phyloP scores from a whole-genome alignment of 1,140 invertebrate species.

The Luehdorfia chinensis region DNA sequence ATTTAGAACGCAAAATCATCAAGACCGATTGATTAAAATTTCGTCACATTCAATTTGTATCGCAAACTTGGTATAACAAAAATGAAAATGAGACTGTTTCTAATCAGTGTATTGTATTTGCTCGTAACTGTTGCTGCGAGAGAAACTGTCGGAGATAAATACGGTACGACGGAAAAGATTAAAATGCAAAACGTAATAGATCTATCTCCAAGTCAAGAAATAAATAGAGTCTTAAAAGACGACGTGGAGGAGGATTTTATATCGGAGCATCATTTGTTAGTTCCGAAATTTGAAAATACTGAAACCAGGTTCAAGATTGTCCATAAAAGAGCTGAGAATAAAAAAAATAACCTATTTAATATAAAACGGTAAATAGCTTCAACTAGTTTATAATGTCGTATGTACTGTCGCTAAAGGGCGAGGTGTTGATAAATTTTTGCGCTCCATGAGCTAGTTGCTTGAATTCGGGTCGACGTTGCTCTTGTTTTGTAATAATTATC shows the following conservation, averaged over 20 bases:
- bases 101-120: not conserved
- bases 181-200: slow-evolving; percentile 6
- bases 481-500: too few relatives aligned
- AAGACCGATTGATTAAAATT: slow-evolving; percentile 4
- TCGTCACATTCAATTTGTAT: slow-evolving; percentile 6
- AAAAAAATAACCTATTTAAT: slow-evolving; percentile 17
- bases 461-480: too few relatives aligned
- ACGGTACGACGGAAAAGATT: slow-evolving; percentile 7
- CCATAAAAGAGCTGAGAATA: slow-evolving; percentile 8
- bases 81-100: slow-evolving; percentile 10
- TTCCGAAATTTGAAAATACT: slow-evolving; percentile 21
- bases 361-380: slow-evolving; percentile 7
- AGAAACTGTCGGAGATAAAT: slow-evolving; percentile 1
- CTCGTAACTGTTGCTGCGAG: not conserved
- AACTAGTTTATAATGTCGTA: too few relatives aligned
- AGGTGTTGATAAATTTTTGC: too few relatives aligned
- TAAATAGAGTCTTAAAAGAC: not conserved
- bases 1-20: slow-evolving; percentile 1
- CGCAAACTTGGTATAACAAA: not conserved
- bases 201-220: not conserved
- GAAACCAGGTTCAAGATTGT: slow-evolving; percentile 29
- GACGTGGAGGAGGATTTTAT: not conserved
- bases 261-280: slow-evolving; percentile 8
- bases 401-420: too few relatives aligned
- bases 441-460: too few relatives aligned